These are phyloP conservation scores for Gymnobelideus leadbeateri DNA, from an alignment of 2,113 vertebrate genomes.

Conservation along the genomic window DNA sequence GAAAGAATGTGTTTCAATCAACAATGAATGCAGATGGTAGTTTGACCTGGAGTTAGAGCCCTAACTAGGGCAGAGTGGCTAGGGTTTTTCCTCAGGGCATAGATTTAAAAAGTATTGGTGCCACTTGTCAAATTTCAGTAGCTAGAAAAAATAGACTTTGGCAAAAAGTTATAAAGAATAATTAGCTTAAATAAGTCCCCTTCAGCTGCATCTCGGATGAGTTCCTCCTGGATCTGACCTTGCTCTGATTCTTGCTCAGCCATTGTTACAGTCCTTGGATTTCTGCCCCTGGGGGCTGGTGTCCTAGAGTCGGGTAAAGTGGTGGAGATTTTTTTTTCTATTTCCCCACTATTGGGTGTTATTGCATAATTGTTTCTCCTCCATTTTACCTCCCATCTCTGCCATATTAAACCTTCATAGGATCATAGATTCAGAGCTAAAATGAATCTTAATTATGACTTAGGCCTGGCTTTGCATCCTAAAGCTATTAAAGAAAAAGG, in stretches of 20 bases:
- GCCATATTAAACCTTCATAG: not conserved
- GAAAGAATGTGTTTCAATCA: not conserved
- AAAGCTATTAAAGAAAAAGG: not conserved
- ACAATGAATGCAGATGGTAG: not conserved
- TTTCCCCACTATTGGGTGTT: not conserved
- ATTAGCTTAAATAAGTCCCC: not conserved
- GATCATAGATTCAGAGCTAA: not conserved
- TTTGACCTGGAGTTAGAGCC: slow-evolving; percentile 32
- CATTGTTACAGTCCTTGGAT: not conserved
- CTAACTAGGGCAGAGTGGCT: not conserved
- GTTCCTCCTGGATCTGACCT: not conserved
- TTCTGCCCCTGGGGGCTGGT: not conserved
- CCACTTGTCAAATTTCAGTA: not conserved
- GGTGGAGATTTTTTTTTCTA: not conserved
- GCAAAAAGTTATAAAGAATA: not conserved
- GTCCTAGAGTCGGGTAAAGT: not conserved
- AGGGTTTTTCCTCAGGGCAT: not conserved
- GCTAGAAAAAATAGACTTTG: not conserved
- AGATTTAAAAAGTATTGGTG: not conserved
- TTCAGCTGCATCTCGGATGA: not conserved
- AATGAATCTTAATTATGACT: not conserved
- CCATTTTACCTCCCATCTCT: not conserved
- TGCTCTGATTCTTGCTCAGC: not conserved
- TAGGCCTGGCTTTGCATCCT: not conserved
- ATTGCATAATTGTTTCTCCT: not conserved